Evolutionary conservation across 2,113 vertebrate genomes (phyloP).

Genomic region (Brevimyrus niger): DNA sequence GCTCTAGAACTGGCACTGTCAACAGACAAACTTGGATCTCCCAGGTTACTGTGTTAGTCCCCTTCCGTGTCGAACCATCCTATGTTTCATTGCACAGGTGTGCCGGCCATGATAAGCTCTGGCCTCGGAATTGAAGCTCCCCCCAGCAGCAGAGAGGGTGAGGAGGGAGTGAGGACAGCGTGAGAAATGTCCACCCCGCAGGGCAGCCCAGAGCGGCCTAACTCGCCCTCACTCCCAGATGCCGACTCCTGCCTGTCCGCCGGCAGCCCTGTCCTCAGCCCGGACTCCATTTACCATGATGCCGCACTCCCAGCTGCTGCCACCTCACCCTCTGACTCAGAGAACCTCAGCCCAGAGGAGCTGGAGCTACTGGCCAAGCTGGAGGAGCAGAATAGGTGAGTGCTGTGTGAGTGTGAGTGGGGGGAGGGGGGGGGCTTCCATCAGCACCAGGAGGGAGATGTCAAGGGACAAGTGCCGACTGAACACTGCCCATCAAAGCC

Average conservation of each 20-base stretch:
- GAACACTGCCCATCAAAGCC: neutral
- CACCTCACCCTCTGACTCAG: conserved; percentile 78
- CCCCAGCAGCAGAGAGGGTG: neutral
- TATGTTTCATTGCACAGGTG: neutral
- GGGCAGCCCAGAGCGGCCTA: conserved; percentile 56
- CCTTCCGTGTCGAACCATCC: neutral
- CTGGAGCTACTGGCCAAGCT: conserved; percentile 89
- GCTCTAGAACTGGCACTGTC: neutral
- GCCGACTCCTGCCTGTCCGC: conserved; percentile 53
- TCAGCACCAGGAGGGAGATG: neutral
- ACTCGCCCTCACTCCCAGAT: conserved; percentile 51
- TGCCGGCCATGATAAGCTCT: neutral
- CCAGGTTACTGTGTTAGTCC: neutral
- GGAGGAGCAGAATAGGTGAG: conserved; percentile 93
- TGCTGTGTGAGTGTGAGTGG: neutral
- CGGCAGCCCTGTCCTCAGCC: conserved; percentile 81
- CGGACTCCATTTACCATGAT: conserved; percentile 85
- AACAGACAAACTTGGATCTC: neutral
- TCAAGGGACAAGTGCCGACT: neutral
- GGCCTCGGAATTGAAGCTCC: neutral
- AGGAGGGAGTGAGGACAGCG: neutral
- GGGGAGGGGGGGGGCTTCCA: neutral
- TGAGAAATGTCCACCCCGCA: conserved; percentile 55
- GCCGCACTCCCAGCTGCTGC: conserved; percentile 62
- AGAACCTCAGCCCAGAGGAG: conserved; percentile 90